Evolutionary conservation across 1,140 invertebrate species (phyloP).

Genomic region (Sycobia sp.): DNA sequence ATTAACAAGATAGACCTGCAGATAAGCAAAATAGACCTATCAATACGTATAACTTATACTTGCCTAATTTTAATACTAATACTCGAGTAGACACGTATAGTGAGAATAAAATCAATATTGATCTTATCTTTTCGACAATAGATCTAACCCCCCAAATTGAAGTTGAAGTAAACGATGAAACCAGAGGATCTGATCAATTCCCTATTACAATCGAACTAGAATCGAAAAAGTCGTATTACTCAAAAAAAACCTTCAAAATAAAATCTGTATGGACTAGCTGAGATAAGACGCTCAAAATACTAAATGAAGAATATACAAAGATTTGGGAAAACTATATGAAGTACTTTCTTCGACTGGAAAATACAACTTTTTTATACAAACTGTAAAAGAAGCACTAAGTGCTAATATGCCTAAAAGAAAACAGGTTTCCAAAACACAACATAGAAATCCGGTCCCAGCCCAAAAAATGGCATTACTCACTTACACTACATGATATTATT

Average conservation of each 20-base stretch:
- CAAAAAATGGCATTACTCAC: too few species aligned
- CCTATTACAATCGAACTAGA: neutral
- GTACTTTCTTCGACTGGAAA: too few species aligned
- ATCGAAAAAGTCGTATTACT: neutral
- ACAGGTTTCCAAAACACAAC: too few species aligned
- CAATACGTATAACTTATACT: neutral
- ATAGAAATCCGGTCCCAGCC: too few species aligned
- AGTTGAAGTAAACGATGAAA: neutral
- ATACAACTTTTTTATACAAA: too few species aligned
- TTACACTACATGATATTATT: too few species aligned
- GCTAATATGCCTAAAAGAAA: too few species aligned
- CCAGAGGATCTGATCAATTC: constrained; percentile 19
- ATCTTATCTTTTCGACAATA: neutral
- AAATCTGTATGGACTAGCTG: constrained; percentile 1
- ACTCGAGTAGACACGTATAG: too few species aligned
- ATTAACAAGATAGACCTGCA: too few species aligned
- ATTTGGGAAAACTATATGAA: too few species aligned
- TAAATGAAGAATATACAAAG: neutral
- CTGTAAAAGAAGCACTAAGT: too few species aligned
- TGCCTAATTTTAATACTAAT: constrained; percentile 18
- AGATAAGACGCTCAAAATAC: neutral
- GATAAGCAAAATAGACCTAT: neutral
- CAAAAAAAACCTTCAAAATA: constrained; percentile 5
- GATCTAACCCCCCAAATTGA: neutral
- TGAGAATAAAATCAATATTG: too few species aligned